Base-by-base conservation (phyloP, 2,888 invertebrate genomes). In the Hydrotaea diabolus region DNA sequence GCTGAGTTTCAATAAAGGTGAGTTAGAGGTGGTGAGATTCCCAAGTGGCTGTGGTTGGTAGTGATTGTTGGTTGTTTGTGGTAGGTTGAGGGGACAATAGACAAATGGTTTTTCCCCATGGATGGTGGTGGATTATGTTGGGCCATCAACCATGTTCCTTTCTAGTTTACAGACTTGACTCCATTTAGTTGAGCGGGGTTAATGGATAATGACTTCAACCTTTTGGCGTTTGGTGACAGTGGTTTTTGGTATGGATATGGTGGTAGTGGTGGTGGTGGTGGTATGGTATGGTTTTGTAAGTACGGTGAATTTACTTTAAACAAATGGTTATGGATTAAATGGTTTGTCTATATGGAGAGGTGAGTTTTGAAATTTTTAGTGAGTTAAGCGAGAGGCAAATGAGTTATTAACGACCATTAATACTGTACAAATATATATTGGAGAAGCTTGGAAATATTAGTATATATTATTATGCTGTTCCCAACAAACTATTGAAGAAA, bases 151-250 rank as follows among this genome's bases (percentile, higher is more conserved):
- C 80, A 76, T 77, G 21, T 76, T 19, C n/a, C n/a, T 66, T 73
- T 80, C 62, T 71, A 85, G 43, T 71, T 59, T 80, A 85, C 57
- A 79, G 86, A 77, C 86, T 80, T 83, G 43, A 73, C 26, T 57
- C 49, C 62, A 19, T 15, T 78, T 39, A 73, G 36, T 71, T 85
- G 85, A 82, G 80, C 79, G 87, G n/a, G n/a, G 83, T 87, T 88
- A 86, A 87, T 88, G 85, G 82, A 86, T 73, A 81, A 85, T 87
- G 87, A 83, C 84, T 89, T 86, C 83, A 86, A 88, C 88, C 85
- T 81, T 74, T 72, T 76, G 78, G 83, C 79, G 57, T 79, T 87
- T 87, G 88, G 83, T 87, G 86, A 77, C 77, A 46, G 43, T 76
- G 79, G 88, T 89, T 89, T 55, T 62, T 75, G 75, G 31, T 75